Conservation (phyloP, 2,797 vertebrate genomes). For the Kryptolebias ocellatus region DNA sequence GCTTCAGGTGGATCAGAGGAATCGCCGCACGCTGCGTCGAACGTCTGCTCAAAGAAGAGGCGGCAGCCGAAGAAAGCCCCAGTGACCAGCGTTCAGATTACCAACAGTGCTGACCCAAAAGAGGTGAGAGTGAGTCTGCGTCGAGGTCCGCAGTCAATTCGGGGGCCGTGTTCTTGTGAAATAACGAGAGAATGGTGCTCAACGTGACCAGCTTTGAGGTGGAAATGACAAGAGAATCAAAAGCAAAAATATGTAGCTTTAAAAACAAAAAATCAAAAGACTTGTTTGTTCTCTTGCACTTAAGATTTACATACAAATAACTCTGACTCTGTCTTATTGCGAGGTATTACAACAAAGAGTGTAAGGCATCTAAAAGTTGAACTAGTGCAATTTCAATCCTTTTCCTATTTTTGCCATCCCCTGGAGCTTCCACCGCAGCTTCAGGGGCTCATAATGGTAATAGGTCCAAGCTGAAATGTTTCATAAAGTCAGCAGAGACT, state of each 20-base stretch:
- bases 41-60: constrained; percentile 46
- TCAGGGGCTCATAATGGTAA: background rate
- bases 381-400: background rate
- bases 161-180: background rate
- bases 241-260: background rate
- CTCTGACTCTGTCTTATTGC: background rate
- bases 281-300: background rate
- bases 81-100: constrained; percentile 46
- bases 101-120: constrained; percentile 43
- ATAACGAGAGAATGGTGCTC: constrained; percentile 8
- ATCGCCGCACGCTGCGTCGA: constrained; percentile 17
- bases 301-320: background rate
- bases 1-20: constrained; percentile 38
- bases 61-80: constrained; percentile 47
- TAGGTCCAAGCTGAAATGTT: background rate
- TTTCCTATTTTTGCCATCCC: constrained; percentile 1
- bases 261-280: background rate
- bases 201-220: background rate
- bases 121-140: constrained; percentile 36
- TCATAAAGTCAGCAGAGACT: constrained; percentile 5
- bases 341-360: background rate
- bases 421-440: constrained; percentile 5
- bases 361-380: background rate
- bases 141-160: constrained; percentile 19
- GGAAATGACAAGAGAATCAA: background rate